Evolutionary conservation across 2,113 vertebrate species (phyloP).

Genomic region (Spea bombifrons): DNA sequence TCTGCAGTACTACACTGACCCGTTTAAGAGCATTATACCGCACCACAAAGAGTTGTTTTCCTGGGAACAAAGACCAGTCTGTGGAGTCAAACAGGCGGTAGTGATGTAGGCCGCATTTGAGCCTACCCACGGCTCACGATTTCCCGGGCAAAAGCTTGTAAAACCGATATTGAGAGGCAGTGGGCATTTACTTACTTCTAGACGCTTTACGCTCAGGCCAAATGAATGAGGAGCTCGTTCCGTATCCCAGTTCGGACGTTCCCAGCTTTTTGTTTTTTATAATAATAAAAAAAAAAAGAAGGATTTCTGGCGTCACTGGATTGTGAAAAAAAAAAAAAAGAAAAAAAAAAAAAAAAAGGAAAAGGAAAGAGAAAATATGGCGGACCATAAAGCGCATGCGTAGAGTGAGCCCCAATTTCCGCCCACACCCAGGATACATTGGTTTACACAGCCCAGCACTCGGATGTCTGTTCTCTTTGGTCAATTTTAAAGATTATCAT

Average conservation of each 20-base stretch:
- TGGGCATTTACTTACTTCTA: neutral
- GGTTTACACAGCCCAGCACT: neutral
- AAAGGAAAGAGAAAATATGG: conserved; percentile 30
- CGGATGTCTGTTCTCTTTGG: neutral
- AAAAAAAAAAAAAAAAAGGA: conserved; percentile 2
- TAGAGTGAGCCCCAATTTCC: neutral
- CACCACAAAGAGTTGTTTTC: too few species aligned
- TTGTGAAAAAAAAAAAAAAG: neutral
- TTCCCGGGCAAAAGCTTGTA: neutral
- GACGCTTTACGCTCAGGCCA: conserved; percentile 20
- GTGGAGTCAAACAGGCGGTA: neutral
- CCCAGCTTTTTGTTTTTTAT: neutral
- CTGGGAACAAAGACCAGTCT: too few species aligned
- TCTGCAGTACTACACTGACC: too few species aligned
- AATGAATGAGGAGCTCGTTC: neutral
- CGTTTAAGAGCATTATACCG: too few species aligned
- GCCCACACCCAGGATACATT: neutral
- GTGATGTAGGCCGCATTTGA: neutral
- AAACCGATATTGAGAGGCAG: neutral
- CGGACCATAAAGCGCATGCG: conserved; percentile 1
- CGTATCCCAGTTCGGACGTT: conserved; percentile 5
- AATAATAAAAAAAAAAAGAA: neutral
- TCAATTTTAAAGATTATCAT: neutral
- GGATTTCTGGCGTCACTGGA: conserved; percentile 21
- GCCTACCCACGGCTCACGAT: neutral